These are phyloP conservation scores for Leptodactylus fallax DNA, from an alignment of 2,797 vertebrate genomes.

Conservation along the genomic window DNA sequence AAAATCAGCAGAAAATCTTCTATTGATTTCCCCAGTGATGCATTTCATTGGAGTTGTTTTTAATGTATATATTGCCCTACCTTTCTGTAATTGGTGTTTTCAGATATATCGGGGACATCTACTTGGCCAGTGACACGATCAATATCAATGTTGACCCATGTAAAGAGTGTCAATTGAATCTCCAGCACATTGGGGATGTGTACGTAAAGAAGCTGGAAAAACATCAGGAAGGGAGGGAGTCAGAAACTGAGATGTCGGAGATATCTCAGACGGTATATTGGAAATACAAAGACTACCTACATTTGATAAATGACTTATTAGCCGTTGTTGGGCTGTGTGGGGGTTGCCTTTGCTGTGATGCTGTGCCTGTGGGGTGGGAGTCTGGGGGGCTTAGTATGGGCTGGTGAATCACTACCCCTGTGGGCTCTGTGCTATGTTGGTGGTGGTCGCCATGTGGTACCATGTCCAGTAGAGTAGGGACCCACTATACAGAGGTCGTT, in stretches of 20 bases:
- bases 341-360: too few species aligned
- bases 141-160: conserved; percentile 47
- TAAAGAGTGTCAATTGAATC: conserved; percentile 45
- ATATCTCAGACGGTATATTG: not conserved
- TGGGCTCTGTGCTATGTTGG: too few species aligned
- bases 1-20: conserved; percentile 42
- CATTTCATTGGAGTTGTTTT: conserved; percentile 42
- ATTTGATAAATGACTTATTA: not conserved
- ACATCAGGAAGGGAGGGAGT: not conserved
- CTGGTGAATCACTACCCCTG: too few species aligned
- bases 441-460: too few species aligned
- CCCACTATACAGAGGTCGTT: too few species aligned
- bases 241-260: not conserved
- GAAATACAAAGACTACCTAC: not conserved
- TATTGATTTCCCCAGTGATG: conserved; percentile 41
- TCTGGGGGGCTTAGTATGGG: too few species aligned
- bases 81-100: conserved; percentile 32
- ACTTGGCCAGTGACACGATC: conserved; percentile 41
- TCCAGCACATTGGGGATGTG: conserved; percentile 12
- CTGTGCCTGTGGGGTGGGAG: too few species aligned
- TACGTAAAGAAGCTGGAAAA: conserved; percentile 1
- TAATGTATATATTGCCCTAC: conserved; percentile 11
- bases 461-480: too few species aligned
- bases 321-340: too few species aligned
- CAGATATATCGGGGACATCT: not conserved